Base-by-base conservation (phyloP, 2,797 vertebrate genomes). In the Sebastes cheni region DNA sequence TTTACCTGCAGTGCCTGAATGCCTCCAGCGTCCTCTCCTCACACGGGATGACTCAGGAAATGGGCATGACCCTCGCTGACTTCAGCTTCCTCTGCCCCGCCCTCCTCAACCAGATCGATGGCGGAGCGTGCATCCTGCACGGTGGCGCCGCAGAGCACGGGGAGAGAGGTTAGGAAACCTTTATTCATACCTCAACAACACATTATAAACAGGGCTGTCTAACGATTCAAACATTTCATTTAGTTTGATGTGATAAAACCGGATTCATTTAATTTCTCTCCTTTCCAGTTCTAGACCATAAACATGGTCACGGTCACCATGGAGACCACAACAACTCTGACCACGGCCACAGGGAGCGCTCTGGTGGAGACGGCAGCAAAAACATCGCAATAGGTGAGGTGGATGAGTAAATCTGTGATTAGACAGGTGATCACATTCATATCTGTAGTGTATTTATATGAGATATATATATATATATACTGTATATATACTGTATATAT, bases 61-160 rank as follows among this genome's bases (percentile, higher is more conserved):
- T 65, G 2, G 83, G 85, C 1, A 73, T 99, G 85, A 96, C 95
- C 64, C 85, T 94, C 34, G 59, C 77, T 0, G 97, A 99, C 90
- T 99, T 99, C 83, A 93, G 93, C 91, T 97, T 95, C 80, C 96
- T 99, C 56, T 99, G 98, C 68, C 98, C 98, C 34, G 97, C 97
- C 42, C 97, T 99, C 55, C 96, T 99, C 83, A 95, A 96, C 89
- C 98, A 99, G 92, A 98, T 99, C 0, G 98, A 99, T 59, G 88
- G 92, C 13, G 95, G 95, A 6, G 96, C 96, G 20, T 99, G 98
- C 90, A 82, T 99, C 84, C 78, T 93, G 67, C 97, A 98, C 81
- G 84, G 89, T 27, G 88, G 91, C 1, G 89, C 85, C 59, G 74
- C 90, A 0, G 14, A 4, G 1, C 74, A 18, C 1, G 34, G 1